Conservation (phyloP, 1,140 invertebrate species). For the Ganaspis sp. region DNA sequence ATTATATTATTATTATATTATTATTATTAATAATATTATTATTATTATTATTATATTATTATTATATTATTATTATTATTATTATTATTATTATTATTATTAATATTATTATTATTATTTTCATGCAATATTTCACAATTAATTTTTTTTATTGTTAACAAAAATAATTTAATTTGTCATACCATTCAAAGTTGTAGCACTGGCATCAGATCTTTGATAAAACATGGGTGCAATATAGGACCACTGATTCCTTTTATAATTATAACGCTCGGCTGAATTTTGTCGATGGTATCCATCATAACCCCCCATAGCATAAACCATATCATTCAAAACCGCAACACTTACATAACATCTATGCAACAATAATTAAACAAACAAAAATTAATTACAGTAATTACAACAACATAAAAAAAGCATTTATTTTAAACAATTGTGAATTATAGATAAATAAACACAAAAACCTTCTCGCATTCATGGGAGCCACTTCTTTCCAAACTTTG, state of each 20-base stretch:
- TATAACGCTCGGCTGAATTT: constrained; percentile 86
- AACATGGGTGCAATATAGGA: constrained; percentile 81
- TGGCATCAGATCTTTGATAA: constrained; percentile 83
- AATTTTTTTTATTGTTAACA: background rate
- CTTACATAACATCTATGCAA: constrained; percentile 80
- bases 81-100: too few relatives aligned
- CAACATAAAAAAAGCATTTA: too few relatives aligned
- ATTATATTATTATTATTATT: too few relatives aligned
- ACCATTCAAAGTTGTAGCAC: constrained; percentile 79
- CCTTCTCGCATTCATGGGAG: constrained; percentile 81
- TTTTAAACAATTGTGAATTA: background rate
- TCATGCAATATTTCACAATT: too few relatives aligned
- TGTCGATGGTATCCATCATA: constrained; percentile 85
- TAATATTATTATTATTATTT: too few relatives aligned
- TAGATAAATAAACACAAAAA: constrained; percentile 46
- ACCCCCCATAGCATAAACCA: constrained; percentile 86
- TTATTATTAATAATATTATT: too few relatives aligned
- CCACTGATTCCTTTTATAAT: constrained; percentile 82
- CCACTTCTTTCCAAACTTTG: constrained; percentile 81
- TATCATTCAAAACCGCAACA: constrained; percentile 80
- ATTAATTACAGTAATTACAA: too few relatives aligned
- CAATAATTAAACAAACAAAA: constrained; percentile 2
- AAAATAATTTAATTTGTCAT: constrained; percentile 43
- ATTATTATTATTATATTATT: too few relatives aligned
- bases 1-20: too few relatives aligned